These are phyloP conservation scores for Crotalus tigris DNA, from an alignment of 2,113 vertebrate genomes.

Conservation along the genomic window DNA sequence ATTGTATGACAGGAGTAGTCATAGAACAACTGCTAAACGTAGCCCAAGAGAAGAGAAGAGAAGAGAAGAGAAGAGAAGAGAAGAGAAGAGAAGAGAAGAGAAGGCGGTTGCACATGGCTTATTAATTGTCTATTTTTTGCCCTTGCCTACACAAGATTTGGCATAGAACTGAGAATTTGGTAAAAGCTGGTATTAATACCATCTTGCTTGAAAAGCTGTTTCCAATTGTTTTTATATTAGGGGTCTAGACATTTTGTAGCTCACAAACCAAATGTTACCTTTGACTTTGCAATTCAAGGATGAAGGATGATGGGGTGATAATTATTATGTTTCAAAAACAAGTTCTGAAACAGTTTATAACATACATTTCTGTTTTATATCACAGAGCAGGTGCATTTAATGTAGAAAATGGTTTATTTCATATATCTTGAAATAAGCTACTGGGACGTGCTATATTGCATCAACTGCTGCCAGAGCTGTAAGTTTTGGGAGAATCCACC, in stretches of 20 bases:
- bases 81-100: background rate
- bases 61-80: background rate
- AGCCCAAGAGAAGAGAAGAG: background rate
- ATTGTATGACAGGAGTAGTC: background rate
- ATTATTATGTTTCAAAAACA: background rate
- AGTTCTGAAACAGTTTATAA: background rate
- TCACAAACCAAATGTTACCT: background rate
- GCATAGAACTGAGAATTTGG: background rate
- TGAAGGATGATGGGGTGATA: background rate
- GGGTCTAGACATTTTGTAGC: background rate
- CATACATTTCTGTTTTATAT: background rate
- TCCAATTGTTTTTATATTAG: background rate
- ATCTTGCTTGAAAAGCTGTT: background rate
- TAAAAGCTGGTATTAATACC: background rate
- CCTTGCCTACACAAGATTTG: background rate
- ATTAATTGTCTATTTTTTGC: background rate
- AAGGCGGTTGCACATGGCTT: background rate
- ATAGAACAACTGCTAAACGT: background rate
- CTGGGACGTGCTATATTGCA: too few species aligned
- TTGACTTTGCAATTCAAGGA: background rate
- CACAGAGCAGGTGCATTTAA: background rate
- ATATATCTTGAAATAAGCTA: background rate
- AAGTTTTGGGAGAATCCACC: too few species aligned
- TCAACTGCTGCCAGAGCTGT: too few species aligned
- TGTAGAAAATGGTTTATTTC: background rate